Base-by-base conservation (phyloP, 2,113 vertebrate species). In the Oryzias melastigma region DNA sequence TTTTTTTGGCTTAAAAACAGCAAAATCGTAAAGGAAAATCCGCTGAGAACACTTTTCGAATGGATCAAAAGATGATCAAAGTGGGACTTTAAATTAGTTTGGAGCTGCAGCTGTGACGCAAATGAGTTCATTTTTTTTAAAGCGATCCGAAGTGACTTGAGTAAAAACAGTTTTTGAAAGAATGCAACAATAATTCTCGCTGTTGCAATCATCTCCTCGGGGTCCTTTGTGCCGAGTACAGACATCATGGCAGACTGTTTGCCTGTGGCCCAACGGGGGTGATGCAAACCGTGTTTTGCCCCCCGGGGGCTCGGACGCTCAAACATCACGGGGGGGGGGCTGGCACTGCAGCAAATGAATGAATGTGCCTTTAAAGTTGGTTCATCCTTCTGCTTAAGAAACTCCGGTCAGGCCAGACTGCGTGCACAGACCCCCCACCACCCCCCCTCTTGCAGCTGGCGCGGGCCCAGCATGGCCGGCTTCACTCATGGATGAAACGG, bases 361-460 rank as follows among this genome's bases (percentile, higher is more conserved):
- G 46, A 12, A 51, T 52, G 24, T 12, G 10, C 25, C 56, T 22
- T 71, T 16, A 62, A 53, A 63, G 19, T 51, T 73, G 51, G 52
- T 65, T 69, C 70, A 80, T 68, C 19, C 41, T 10, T 12, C 8
- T 8, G 50, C 50, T 82, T 81, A 71, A 65, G 84, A 75, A 84
- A 85, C 25, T 46, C 10, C 7, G 7, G 29, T 61, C 52, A 29
- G 3, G 71, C 1, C 47, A 62, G 77, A 50, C 52, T 62, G 65
- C 53, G n/a, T 3, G 24, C 16, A 27, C 41, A 59, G 8, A n/a
- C n/a, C 1, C 13, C 24, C 54, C 19, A 5, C 29, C 29, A 6
- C 7, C 29, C 7, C 7, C 20, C 50, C 53, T 16, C 50, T 8
- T 50, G 41, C 18, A 40, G 40, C 52, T 5, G 41, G 43, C 10